Percentiles rank a stretch among this genome's conserved stretches.
Evolutionary conservation across 2,797 vertebrate species (phyloP).

Genomic region (Rhadinocentrus ornatus): DNA sequence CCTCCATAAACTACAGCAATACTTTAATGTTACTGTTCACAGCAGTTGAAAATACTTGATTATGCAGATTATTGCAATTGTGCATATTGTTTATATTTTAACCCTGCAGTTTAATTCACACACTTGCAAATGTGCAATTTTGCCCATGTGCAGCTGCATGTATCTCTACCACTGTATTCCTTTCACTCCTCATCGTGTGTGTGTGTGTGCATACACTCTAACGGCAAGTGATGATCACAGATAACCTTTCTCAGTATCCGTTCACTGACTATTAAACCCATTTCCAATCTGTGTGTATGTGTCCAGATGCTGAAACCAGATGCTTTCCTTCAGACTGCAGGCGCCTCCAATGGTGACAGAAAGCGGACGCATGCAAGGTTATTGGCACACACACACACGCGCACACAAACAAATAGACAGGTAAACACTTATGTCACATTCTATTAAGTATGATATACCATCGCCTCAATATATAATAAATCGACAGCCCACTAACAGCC

Average conservation of each 20-base stretch:
- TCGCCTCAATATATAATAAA: constrained; percentile 14
- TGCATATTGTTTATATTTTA: too few relatives aligned
- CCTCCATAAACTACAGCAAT: not conserved
- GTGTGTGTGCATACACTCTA: constrained; percentile 7
- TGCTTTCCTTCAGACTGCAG: constrained; percentile 77
- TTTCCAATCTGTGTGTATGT: constrained; percentile 41
- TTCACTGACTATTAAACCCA: constrained; percentile 55
- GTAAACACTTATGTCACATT: constrained; percentile 25
- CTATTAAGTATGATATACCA: constrained; percentile 8
- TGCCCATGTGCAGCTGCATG: not conserved
- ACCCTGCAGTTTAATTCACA: not conserved
- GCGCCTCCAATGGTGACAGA: constrained; percentile 76
- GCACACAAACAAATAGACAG: constrained; percentile 25
- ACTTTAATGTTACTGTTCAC: not conserved
- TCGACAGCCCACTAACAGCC: not conserved
- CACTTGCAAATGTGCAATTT: not conserved
- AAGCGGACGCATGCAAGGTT: constrained; percentile 45
- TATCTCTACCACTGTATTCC: not conserved
- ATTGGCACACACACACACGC: not conserved
- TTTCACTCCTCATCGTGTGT: not conserved
- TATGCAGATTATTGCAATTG: not conserved
- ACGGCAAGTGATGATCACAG: constrained; percentile 67
- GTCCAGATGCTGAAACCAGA: constrained; percentile 77
- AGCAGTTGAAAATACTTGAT: not conserved
- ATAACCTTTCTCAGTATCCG: constrained; percentile 73